phyloP scores from a whole-genome alignment of 2,888 invertebrate species.

The Leucoptera coffeella region DNA sequence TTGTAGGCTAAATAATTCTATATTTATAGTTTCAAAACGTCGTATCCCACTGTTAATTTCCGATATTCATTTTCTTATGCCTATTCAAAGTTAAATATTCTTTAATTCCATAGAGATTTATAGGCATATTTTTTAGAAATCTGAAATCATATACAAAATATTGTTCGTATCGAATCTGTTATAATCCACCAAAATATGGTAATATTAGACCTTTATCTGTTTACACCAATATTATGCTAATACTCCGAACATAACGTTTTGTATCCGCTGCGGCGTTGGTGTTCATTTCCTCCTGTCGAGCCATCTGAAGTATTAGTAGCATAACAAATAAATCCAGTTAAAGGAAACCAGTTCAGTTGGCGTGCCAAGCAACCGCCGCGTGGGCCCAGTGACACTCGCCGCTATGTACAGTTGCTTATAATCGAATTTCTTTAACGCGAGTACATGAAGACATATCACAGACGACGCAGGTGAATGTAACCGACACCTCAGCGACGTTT shows the following conservation, averaged over 20 bases:
- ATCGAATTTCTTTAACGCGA: constrained; percentile 37
- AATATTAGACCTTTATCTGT: neutral
- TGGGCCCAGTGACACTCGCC: constrained; percentile 24
- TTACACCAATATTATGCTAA: constrained; percentile 25
- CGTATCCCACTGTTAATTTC: too few relatives aligned
- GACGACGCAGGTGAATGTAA: too few relatives aligned
- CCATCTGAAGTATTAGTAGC: constrained; percentile 27
- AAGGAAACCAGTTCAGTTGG: constrained; percentile 33
- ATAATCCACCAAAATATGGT: constrained; percentile 1
- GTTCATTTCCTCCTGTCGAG: constrained; percentile 22
- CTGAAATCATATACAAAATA: too few relatives aligned
- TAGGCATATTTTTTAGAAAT: too few relatives aligned
- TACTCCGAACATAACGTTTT: constrained; percentile 17
- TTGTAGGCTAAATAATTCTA: too few relatives aligned
- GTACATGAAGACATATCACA: too few relatives aligned
- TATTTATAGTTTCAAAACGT: too few relatives aligned
- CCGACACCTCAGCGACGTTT: too few relatives aligned
- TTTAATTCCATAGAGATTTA: too few relatives aligned
- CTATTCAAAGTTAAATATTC: too few relatives aligned
- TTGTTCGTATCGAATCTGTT: neutral
- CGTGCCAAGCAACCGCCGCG: constrained; percentile 42
- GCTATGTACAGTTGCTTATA: constrained; percentile 32
- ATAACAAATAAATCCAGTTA: constrained; percentile 39
- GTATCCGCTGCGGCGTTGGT: constrained; percentile 15
- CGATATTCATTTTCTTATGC: too few relatives aligned